Base-by-base conservation (phyloP, 64 coral and sea anemone genomes). In the Montipora foliosa region DNA sequence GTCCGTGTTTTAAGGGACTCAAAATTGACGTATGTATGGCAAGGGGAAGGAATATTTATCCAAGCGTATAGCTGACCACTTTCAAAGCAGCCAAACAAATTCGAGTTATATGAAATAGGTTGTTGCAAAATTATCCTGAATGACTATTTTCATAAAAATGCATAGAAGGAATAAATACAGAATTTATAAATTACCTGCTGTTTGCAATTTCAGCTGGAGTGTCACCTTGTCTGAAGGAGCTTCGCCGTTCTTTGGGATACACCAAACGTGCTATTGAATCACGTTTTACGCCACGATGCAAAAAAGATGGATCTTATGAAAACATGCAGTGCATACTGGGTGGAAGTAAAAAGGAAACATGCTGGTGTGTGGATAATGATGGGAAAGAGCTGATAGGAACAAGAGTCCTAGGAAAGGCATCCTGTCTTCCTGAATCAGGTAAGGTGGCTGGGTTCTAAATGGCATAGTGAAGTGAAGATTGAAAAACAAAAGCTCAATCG, bases 331-430 rank as follows among this genome's bases (percentile, higher is more conserved):
- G 95, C 61, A 12, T 85, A 2, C 11, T n/a, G 9, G 16, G 6
- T 68, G 46, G 62, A 49, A 57, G 22, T 52, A 22, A 16, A n/a
- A 49, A 14, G 14, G 79, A 81, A 76, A 75, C 29, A 67, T 97
- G 95, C 60, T 97, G 95, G 95, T 97, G 95, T 83, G 95, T 97
- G 44, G 91, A 97, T 70, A 76, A 46, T 44, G 87, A 97, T 47
- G 95, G 95, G 57, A 84, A 76, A 62, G 95, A 97, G 73, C 55
- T 97, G 17, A 69, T 95, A 4, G 93, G 95, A 19, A 89, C 95
- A 7, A 87, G 95, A 71, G 94, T 73, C 16, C 69, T 11, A 22
- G 95, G 95, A 20, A 79, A 68, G 20, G 83, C 70, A 62, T 79
- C 84, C 3, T 90, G 87, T 13, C 77, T 90, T 74, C 89, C 89